Evolutionary conservation across 2,797 vertebrate species (phyloP).

Genomic region (Momotus momota): DNA sequence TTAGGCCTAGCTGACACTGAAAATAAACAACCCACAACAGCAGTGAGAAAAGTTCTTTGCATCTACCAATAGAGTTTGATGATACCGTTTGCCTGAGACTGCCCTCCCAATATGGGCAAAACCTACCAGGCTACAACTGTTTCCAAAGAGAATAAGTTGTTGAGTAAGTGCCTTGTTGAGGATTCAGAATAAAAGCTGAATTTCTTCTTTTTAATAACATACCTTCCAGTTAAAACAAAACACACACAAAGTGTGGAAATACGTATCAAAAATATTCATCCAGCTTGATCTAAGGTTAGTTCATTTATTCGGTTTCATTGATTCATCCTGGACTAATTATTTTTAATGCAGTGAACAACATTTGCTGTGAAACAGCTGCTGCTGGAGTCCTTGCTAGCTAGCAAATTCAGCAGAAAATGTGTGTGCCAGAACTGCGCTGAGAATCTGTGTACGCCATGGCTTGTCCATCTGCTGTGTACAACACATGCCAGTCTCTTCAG

Average conservation of each 20-base stretch:
- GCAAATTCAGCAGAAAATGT: conserved; percentile 34
- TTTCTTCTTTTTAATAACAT: neutral
- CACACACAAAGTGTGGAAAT: neutral
- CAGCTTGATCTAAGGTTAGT: neutral
- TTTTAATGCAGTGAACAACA: conserved; percentile 11
- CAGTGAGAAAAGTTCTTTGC: neutral
- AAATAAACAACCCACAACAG: neutral
- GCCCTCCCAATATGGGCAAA: neutral
- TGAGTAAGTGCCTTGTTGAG: neutral
- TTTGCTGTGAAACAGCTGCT: conserved; percentile 29
- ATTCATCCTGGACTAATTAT: neutral
- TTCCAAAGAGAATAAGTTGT: neutral
- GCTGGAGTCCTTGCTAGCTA: conserved; percentile 14
- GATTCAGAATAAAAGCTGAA: neutral
- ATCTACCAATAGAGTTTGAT: neutral
- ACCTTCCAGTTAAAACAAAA: neutral
- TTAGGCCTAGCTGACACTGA: neutral
- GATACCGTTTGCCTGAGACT: neutral
- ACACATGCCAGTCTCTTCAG: conserved; percentile 25
- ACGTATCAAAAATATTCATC: neutral
- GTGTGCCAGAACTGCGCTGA: conserved; percentile 8
- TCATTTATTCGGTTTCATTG: neutral
- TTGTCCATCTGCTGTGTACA: conserved; percentile 44
- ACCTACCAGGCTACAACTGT: neutral
- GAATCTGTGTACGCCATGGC: conserved; percentile 26